Evolutionary conservation across 2,113 vertebrate genomes (phyloP), one percentile per base, ranked within the genome.

Genomic region (Chauna torquata): DNA sequence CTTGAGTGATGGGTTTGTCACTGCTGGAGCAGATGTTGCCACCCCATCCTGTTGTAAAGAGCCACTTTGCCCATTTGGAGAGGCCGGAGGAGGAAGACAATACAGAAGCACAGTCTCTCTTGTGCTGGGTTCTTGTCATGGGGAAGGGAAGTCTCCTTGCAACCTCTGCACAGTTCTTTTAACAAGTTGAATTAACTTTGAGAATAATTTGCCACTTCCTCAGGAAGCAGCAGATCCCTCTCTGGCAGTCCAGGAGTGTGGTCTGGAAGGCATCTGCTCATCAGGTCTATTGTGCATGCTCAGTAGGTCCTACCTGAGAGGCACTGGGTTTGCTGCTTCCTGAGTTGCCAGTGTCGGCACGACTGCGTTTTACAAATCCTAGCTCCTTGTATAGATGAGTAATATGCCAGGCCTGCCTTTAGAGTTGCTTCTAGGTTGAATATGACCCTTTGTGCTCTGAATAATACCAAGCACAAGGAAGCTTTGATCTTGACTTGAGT

Each of bases 41-140:
- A 80, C 12, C 15, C 6, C 3, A n/a, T 52, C 0, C 22, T 58
- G 25, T 42, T 72, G 17, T 12, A 75, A 62, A 76, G 14, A 38
- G 8, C 1, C 5, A 3, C 18, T 82, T 65, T 22, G 36, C 22
- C 50, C 45, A 24, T 36, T 59, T 65, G 27, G 23, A 36, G 14
- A 69, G 25, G 23, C 6, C 7, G 44, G 27, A 15, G 6, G 9
- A 36, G 5, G 22, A 9, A 77, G 30, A 16, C 25, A 2, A 1
- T 6, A 12, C 11, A 2, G 5, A 57, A 44, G 13, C 12, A 34
- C 6, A 16, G 25, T 9, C 6, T 12, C 8, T 58, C 42, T 68
- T 85, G 38, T 20, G 32, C 13, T 30, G 6, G 1, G 8, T 42
- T 82, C 8, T 66, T 64, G 5, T 52, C 54, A 44, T 0, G 1